These are phyloP conservation scores for Peromyscus maniculatus DNA, from an alignment of 2,113 vertebrate genomes.

Conservation along the genomic window DNA sequence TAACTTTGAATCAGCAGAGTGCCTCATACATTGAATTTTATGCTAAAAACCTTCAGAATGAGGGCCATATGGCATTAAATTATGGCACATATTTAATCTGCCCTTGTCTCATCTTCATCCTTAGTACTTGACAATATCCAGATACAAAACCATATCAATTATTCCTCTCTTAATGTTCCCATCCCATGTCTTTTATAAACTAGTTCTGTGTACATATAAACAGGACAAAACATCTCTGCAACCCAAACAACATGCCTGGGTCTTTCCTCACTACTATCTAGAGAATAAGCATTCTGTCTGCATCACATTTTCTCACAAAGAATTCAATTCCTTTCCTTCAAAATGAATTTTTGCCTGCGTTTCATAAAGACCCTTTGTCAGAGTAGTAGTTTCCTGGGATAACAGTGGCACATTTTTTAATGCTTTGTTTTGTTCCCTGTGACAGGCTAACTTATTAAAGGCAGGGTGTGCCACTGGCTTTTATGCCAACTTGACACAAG, in stretches of 20 bases:
- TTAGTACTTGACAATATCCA: background rate
- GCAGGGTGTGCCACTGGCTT: background rate
- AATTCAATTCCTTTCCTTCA: background rate
- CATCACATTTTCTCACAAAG: background rate
- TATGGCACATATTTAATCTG: background rate
- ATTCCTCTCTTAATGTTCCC: background rate
- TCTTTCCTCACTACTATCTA: background rate
- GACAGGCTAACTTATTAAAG: background rate
- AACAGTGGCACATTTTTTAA: background rate
- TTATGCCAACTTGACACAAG: no score
- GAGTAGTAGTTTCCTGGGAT: background rate
- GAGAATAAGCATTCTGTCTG: background rate
- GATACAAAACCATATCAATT: background rate
- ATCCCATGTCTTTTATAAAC: background rate
- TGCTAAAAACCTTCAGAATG: background rate
- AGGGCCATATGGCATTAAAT: background rate
- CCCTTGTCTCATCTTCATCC: background rate
- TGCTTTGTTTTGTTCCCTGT: background rate
- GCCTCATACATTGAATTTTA: background rate
- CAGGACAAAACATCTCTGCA: background rate
- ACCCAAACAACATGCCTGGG: background rate
- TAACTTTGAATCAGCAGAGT: background rate
- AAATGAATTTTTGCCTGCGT: background rate
- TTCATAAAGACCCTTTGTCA: background rate
- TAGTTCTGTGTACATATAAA: background rate